Base-by-base conservation (phyloP, 2,113 vertebrate species). In the Taxidea taxus region DNA sequence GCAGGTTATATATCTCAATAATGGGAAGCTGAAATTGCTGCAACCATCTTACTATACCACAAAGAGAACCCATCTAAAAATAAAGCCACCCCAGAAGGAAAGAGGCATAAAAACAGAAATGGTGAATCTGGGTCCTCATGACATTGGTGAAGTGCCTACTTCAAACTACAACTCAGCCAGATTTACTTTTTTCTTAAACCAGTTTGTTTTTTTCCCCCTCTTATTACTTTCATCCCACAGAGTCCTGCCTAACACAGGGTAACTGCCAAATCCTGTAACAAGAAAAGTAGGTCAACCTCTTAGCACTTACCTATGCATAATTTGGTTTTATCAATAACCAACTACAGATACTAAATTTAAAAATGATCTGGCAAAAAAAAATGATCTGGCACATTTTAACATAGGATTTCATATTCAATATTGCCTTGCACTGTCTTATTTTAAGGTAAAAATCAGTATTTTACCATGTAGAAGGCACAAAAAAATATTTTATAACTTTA, bases 371-470 rank as follows among this genome's bases (percentile, higher is more conserved):
- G 83, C 18, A 91, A n/a, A n/a, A n/a, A 11, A 86, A 89, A 95
- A 93, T 66, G 9, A 77, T 78, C 44, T 91, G 83, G 83, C 18
- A 91, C 7, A 64, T 90, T 93, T 98, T 94, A 90, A 87, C n/a
- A 92, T 3, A 94, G 75, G 37, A 96, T 86, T 96, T 97, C 54
- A 80, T 37, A 89, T 94, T 96, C 47, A 95, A 81, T 39, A 91
- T 10, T 75, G 78, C 60, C 34, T 75, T 94, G 42, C 2, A 82
- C 13, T 60, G 6, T 83, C 66, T 91, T 87, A 13, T 95, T 97
- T 96, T 66, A 78, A 87, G 14, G 80, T 58, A 95, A 96, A 96
- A 96, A 68, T 93, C 54, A 90, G 25, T 91, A 87, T 94, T 94
- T 95, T 95, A 81, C 11, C 20, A 21, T 81, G 47, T 0, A 93